phyloP scores from a whole-genome alignment of 2,888 invertebrate genomes.

The Agriopis aurantiaria region DNA sequence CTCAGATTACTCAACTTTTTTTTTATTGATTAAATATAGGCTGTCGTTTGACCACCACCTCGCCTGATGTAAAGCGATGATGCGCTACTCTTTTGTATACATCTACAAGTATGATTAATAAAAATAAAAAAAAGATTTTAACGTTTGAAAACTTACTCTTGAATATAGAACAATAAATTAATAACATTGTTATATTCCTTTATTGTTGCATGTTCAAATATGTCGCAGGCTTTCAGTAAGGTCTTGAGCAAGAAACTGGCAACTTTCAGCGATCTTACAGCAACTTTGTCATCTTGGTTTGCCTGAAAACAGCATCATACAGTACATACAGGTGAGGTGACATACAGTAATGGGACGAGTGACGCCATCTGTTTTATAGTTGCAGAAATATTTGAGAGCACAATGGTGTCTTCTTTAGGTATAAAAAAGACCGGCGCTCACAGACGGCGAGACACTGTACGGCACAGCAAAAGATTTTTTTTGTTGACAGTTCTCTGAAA shows the following conservation, averaged over 20 bases:
- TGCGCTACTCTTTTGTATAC: neutral
- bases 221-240: constrained; percentile 71
- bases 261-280: constrained; percentile 77
- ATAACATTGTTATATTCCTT: constrained; percentile 60
- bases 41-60: no score
- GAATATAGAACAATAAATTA: constrained; percentile 60
- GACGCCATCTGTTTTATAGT: neutral
- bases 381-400: neutral
- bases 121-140: no score
- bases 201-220: constrained; percentile 60
- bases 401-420: no score
- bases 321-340: no score
- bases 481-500: no score
- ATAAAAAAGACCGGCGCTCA: no score
- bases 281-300: constrained; percentile 69
- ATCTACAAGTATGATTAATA: no score
- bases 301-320: constrained; percentile 59
- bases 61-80: no score
- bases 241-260: constrained; percentile 82
- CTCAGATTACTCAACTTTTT: no score
- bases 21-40: no score
- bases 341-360: neutral
- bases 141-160: constrained; percentile 62
- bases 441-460: no score
- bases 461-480: no score